Evolutionary conservation across 2,113 vertebrate species (phyloP).

Genomic region (Bos indicus): DNA sequence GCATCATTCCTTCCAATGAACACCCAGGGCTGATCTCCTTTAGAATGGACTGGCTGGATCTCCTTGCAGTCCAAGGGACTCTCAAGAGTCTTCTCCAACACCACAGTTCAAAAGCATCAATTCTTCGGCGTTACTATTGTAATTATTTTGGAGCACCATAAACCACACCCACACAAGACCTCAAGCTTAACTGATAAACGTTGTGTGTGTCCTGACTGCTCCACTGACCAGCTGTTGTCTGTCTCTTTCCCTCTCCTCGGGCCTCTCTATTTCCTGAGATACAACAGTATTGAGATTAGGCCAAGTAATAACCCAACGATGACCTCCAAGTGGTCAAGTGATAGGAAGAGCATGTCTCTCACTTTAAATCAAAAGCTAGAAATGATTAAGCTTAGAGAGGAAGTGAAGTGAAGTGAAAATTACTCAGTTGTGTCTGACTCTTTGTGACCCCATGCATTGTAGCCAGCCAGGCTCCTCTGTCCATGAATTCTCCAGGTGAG

Average conservation of each 20-base stretch:
- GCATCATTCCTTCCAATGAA: too few relatives aligned
- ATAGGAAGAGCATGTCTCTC: background rate
- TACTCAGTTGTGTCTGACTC: background rate
- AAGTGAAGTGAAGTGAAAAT: background rate
- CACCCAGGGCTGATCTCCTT: too few relatives aligned
- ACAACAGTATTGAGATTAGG: background rate
- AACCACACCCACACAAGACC: background rate
- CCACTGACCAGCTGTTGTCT: background rate
- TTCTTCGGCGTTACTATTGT: background rate
- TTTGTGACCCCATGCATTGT: background rate
- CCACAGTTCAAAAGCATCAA: too few relatives aligned
- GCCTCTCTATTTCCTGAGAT: background rate
- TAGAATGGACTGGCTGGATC: too few relatives aligned
- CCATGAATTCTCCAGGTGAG: background rate
- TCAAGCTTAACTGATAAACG: background rate
- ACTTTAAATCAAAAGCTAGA: background rate
- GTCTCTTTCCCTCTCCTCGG: rapidly evolving
- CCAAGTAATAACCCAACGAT: background rate
- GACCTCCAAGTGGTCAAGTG: background rate
- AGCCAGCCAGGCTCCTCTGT: background rate
- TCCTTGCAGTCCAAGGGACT: too few relatives aligned
- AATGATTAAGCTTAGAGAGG: background rate
- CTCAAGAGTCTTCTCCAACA: too few relatives aligned
- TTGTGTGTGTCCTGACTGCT: background rate
- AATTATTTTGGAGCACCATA: background rate